Evolutionary conservation across 2,888 invertebrate genomes (phyloP).

Genomic region (Petrophora chlorosata): DNA sequence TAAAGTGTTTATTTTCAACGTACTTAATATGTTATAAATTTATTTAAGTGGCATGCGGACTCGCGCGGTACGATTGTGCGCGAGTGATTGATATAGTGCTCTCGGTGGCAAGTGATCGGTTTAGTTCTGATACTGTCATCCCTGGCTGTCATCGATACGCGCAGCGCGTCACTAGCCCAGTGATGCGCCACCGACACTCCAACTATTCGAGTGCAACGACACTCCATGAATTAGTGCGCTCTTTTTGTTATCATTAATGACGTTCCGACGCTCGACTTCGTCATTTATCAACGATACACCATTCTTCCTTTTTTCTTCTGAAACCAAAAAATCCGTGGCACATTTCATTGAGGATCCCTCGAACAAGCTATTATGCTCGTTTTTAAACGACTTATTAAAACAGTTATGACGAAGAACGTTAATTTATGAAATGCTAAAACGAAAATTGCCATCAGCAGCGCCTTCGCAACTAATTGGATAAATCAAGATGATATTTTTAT

Average conservation of each 20-base stretch:
- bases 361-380: constrained; percentile 14
- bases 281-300: constrained; percentile 28
- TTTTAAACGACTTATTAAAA: constrained; percentile 32
- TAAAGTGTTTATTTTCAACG: constrained; percentile 82
- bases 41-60: constrained; percentile 78
- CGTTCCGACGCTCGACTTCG: constrained; percentile 29
- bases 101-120: constrained; percentile 66
- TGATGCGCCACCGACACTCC: constrained; percentile 47
- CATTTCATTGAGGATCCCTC: constrained; percentile 9
- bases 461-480: constrained; percentile 45
- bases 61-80: constrained; percentile 68
- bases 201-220: constrained; percentile 57
- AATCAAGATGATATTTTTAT: constrained; percentile 53
- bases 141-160: constrained; percentile 44
- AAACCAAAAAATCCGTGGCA: constrained; percentile 5
- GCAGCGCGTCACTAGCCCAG: constrained; percentile 42
- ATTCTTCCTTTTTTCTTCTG: constrained; percentile 4
- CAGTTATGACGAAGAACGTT: constrained; percentile 27
- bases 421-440: constrained; percentile 46
- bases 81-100: constrained; percentile 79
- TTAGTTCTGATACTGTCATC: constrained; percentile 70
- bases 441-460: constrained; percentile 41
- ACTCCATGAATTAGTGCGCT: constrained; percentile 54
- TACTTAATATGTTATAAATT: constrained; percentile 84
- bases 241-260: constrained; percentile 62